phyloP scores from a whole-genome alignment of 92 coral and sea anemone species.

The Epizoanthus scotinus region DNA sequence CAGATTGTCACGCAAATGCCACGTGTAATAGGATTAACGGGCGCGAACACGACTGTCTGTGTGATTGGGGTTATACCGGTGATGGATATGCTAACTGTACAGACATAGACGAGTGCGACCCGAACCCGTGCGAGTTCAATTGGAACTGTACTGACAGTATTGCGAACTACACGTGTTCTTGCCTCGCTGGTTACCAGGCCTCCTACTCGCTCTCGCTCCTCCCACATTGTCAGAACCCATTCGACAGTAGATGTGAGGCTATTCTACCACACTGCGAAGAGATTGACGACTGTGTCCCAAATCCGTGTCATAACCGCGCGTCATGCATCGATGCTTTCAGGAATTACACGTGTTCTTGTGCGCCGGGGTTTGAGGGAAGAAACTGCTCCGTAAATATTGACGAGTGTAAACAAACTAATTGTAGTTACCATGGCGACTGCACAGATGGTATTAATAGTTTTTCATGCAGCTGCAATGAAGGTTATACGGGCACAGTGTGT shows the following conservation, averaged over 20 bases:
- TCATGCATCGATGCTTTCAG: slow-evolving; percentile 37
- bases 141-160: slow-evolving; percentile 75
- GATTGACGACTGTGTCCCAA: slow-evolving; percentile 54
- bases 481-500: slow-evolving; percentile 73
- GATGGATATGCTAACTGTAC: slow-evolving; percentile 71
- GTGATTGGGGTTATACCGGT: slow-evolving; percentile 80
- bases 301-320: slow-evolving; percentile 63
- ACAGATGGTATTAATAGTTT: slow-evolving; percentile 68
- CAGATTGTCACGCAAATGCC: slow-evolving; percentile 77
- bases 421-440: slow-evolving; percentile 53
- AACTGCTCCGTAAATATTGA: slow-evolving; percentile 66
- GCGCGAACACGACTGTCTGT: slow-evolving; percentile 67
- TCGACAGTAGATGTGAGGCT: neutral
- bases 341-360: slow-evolving; percentile 66
- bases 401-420: slow-evolving; percentile 61
- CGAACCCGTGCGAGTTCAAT: slow-evolving; percentile 57
- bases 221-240: neutral
- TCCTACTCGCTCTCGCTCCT: slow-evolving; percentile 1
- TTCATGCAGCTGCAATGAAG: slow-evolving; percentile 74
- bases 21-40: slow-evolving; percentile 76
- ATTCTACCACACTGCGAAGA: slow-evolving; percentile 42
- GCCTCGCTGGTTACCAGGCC: slow-evolving; percentile 59
- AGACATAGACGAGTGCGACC: slow-evolving; percentile 79
- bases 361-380: slow-evolving; percentile 60
- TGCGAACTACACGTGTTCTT: slow-evolving; percentile 70